phyloP scores from a whole-genome alignment of 2,888 invertebrate species.

The Brachycybe producta region DNA sequence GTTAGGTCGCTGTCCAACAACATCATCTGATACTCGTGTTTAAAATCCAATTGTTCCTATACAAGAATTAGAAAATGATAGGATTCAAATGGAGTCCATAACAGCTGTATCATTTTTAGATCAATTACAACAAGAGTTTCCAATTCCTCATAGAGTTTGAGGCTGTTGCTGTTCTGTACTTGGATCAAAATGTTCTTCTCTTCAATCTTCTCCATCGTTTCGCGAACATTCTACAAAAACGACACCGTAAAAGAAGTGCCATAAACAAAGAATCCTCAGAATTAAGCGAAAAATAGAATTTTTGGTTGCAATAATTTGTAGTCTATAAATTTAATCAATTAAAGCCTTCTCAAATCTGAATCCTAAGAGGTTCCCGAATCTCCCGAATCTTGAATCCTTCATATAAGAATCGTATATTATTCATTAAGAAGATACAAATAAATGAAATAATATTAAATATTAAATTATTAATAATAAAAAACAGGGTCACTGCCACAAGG shows the following conservation, averaged over 20 bases:
- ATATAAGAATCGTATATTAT: too few relatives aligned
- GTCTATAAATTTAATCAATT: too few relatives aligned
- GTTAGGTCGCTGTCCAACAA: slow-evolving; percentile 60
- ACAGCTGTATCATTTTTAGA: background rate
- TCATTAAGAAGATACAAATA: too few relatives aligned
- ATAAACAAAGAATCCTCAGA: slow-evolving; percentile 1
- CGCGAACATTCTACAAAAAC: slow-evolving; percentile 63
- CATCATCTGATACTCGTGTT: slow-evolving; percentile 50
- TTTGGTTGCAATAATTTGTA: too few relatives aligned
- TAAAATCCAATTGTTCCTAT: slow-evolving; percentile 55
- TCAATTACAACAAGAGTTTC: slow-evolving; percentile 58
- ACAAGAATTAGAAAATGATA: slow-evolving; percentile 21
- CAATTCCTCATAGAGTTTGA: slow-evolving; percentile 61
- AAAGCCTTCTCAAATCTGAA: too few relatives aligned
- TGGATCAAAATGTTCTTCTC: slow-evolving; percentile 78
- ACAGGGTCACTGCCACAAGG: too few relatives aligned
- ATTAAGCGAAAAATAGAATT: background rate
- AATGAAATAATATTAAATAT: too few relatives aligned
- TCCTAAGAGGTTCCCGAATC: too few relatives aligned
- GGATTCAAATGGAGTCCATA: background rate
- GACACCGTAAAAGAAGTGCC: slow-evolving; percentile 8
- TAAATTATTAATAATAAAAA: too few relatives aligned
- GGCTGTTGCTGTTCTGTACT: slow-evolving; percentile 72
- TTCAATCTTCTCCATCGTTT: slow-evolving; percentile 80
- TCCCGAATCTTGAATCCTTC: too few relatives aligned